These are phyloP conservation scores for Agelas oroides DNA, from an alignment of 37 sponge, comb jelly and placozoan species.

Conservation along the genomic window DNA sequence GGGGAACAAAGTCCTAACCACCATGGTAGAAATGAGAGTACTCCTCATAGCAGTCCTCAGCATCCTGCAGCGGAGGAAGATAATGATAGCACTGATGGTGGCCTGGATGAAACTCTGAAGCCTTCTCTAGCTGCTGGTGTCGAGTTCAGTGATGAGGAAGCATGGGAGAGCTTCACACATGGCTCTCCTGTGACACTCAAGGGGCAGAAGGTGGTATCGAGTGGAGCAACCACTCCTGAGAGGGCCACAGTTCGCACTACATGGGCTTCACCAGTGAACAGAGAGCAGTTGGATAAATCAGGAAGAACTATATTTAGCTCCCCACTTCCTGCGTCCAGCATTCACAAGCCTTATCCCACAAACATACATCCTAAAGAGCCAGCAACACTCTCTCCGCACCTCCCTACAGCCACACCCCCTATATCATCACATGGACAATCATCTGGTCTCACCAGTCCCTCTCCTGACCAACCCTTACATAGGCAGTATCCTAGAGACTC, in stretches of 20 bases:
- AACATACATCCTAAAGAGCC: background rate
- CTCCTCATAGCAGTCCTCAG: background rate
- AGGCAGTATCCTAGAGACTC: no score
- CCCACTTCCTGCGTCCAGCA: background rate
- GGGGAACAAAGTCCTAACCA: no score
- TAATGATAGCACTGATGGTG: background rate
- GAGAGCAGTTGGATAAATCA: background rate
- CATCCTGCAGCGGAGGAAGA: background rate
- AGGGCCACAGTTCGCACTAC: background rate
- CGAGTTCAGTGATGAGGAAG: conserved; percentile 83
- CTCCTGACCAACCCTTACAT: no score
- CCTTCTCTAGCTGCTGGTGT: conserved; percentile 19
- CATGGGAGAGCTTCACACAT: conserved; percentile 79
- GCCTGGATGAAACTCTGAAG: conserved; percentile 60
- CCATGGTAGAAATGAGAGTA: no score
- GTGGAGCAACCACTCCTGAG: background rate
- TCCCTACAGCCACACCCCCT: background rate
- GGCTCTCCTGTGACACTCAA: conserved; percentile 1
- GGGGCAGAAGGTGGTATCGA: background rate
- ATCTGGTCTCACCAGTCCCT: background rate
- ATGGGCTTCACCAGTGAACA: conserved; percentile 8
- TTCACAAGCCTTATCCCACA: background rate
- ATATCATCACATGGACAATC: background rate
- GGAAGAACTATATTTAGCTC: background rate
- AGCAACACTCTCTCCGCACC: background rate